Conservation (phyloP, 2,888 invertebrate species). For the Venustoraphidia nigricollis region DNA sequence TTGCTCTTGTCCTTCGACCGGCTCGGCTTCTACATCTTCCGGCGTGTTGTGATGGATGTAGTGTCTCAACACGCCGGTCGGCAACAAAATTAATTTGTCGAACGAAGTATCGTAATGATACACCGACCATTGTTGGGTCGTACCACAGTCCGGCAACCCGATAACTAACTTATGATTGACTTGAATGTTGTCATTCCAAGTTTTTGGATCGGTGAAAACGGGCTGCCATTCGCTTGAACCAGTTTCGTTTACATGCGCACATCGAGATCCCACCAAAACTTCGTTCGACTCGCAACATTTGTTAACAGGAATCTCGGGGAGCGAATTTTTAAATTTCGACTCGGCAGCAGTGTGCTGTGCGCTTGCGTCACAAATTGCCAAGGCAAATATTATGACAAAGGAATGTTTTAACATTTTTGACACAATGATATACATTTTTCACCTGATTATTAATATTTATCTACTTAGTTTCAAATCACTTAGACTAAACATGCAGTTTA, state of each 20-base stretch:
- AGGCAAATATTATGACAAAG: no score
- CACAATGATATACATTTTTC: no score
- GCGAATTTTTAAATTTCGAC: no score
- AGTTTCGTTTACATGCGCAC: conserved; percentile 43
- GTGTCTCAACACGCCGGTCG: conserved; percentile 59
- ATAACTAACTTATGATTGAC: conserved; percentile 28
- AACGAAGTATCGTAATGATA: conserved; percentile 43
- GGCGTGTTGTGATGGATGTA: conserved; percentile 42
- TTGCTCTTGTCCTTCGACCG: conserved; percentile 29
- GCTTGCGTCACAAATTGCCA: no score
- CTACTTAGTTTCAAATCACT: no score
- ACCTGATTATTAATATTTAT: no score
- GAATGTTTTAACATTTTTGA: no score
- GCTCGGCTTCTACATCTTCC: conserved; percentile 25
- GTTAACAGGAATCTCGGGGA: conserved; percentile 38
- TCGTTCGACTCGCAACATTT: conserved; percentile 68
- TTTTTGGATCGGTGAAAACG: conserved; percentile 41
- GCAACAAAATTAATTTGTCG: conserved; percentile 46
- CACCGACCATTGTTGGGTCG: conserved; percentile 51
- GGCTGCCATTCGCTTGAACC: conserved; percentile 44
- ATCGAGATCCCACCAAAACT: conserved; percentile 48
- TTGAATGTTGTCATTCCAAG: conserved; percentile 37
- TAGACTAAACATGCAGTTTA: no score
- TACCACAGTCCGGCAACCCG: conserved; percentile 54
- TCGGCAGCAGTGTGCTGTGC: no score